These are phyloP conservation scores for Brenthis hecate DNA, from an alignment of 2,888 invertebrate genomes.

Conservation along the genomic window DNA sequence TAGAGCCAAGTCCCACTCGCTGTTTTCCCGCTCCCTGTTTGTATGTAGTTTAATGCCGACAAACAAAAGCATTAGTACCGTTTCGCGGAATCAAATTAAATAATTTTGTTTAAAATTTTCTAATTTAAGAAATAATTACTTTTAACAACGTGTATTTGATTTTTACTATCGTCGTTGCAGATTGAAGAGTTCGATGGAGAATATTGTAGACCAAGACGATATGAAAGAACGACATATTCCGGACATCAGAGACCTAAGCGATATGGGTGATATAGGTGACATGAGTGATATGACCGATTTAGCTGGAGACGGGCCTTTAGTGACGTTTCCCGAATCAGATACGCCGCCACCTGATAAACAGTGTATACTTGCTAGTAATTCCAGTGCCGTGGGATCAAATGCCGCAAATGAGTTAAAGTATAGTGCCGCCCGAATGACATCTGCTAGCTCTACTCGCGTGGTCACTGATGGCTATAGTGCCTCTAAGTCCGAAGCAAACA, in stretches of 20 bases:
- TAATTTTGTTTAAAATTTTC: slow-evolving; percentile 15
- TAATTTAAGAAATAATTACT: background rate
- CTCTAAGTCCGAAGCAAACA: slow-evolving; percentile 79
- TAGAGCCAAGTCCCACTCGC: slow-evolving; percentile 71
- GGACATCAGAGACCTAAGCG: slow-evolving; percentile 75
- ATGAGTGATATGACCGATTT: slow-evolving; percentile 77
- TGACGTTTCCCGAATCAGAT: slow-evolving; percentile 91
- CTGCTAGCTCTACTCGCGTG: slow-evolving; percentile 87
- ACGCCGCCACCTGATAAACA: slow-evolving; percentile 85
- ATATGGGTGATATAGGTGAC: slow-evolving; percentile 75
- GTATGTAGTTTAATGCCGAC: slow-evolving; percentile 76
- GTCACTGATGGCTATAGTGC: slow-evolving; percentile 92
- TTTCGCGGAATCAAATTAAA: slow-evolving; percentile 49
- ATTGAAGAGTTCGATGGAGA: slow-evolving; percentile 89
- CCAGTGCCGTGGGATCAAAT: slow-evolving; percentile 65
- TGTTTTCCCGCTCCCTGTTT: slow-evolving; percentile 69
- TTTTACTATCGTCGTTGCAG: slow-evolving; percentile 7
- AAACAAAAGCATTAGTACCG: slow-evolving; percentile 75
- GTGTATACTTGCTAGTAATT: slow-evolving; percentile 69
- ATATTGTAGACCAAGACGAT: slow-evolving; percentile 87
- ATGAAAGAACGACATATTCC: slow-evolving; percentile 70
- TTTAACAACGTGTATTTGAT: background rate
- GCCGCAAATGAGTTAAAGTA: slow-evolving; percentile 89
- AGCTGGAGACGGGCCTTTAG: slow-evolving; percentile 84
- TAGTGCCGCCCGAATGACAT: slow-evolving; percentile 91